Percentiles rank a stretch among this genome's conserved stretches.
These are phyloP conservation scores for Drosophila antonietae DNA, from an alignment of 2,888 invertebrate species.

Conservation along the genomic window DNA sequence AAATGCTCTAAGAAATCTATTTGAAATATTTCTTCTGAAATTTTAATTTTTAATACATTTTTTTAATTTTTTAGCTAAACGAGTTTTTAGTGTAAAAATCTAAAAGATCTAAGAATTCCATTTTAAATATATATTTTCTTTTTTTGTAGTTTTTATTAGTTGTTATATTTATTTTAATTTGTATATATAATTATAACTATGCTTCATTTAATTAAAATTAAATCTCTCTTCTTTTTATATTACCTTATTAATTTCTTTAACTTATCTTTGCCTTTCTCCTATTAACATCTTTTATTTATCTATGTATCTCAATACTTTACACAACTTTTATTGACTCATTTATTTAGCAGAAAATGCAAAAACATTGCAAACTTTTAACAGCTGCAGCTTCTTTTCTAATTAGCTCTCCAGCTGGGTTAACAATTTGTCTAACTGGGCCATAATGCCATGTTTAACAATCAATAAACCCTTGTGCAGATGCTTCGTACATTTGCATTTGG, in stretches of 20 bases:
- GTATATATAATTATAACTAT: no score
- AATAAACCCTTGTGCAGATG: conserved; percentile 42
- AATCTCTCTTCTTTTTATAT: neutral
- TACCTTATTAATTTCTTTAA: no score
- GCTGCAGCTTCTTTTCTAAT: conserved; percentile 37
- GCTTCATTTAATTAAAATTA: no score
- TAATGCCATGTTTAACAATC: conserved; percentile 13
- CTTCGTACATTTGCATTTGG: conserved; percentile 34
- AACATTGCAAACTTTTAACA: conserved; percentile 8
- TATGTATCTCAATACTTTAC: neutral
- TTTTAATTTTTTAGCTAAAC: no score
- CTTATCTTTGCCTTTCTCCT: neutral
- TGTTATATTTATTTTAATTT: no score
- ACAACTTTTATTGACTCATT: conserved; percentile 4
- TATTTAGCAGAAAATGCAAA: conserved; percentile 6
- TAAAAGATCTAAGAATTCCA: no score
- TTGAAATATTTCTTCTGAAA: no score
- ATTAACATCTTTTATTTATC: neutral
- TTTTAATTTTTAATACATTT: no score
- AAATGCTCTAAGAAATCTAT: no score
- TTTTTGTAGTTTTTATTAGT: no score
- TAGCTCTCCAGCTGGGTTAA: conserved; percentile 53
- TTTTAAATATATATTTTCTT: no score
- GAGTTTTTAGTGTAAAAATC: no score
- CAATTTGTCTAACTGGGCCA: conserved; percentile 30